Base-by-base conservation (phyloP, 2,888 invertebrate genomes). In the Rapana venosa region DNA sequence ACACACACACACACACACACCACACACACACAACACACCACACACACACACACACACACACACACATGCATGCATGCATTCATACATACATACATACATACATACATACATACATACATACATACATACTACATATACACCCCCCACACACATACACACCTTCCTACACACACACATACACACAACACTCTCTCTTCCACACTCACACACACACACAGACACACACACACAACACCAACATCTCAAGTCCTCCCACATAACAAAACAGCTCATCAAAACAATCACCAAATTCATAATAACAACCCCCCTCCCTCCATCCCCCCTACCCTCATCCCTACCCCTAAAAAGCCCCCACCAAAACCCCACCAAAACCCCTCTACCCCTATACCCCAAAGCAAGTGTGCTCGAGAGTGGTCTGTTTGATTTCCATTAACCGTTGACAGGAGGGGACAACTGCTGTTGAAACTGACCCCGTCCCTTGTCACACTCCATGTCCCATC, bases 1-100 rank as follows among this genome's bases (percentile, higher is more conserved):
- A 84, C n/a, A 84, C 47, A 84, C 20, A 84, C 84, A 84, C 17
- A 85, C 58, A 85, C 30, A 85, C 58, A 85, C 30, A 85, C 58
- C 58, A 85, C 58, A 85, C 58, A 85, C 30, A 85, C 22, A 85
- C 30, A 85, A 85, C 30, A 85, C 30, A 85, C 30, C 30, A 85
- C n/a, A 58, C 30, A 56, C 58, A 85, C 30, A 85, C 58, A 85
- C n/a, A 58, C 85, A 58, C n/a, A 85, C 56, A 85, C n/a, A 85
- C 85, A 85, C 30, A 85, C 58, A 85, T 6, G 58, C 58, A 85
- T 32, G 13, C 30, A 5, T 47, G 8, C 47, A 47, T 8, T 5
- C 47, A 47, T 8, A 47, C 47, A 47, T 8, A 47, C 47, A 47
- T 8, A 47, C 47, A 5, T 47, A 47, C 47, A 47, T 8, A 47